Base-by-base conservation (phyloP, 2,888 invertebrate genomes). In the Lutraria lutraria region DNA sequence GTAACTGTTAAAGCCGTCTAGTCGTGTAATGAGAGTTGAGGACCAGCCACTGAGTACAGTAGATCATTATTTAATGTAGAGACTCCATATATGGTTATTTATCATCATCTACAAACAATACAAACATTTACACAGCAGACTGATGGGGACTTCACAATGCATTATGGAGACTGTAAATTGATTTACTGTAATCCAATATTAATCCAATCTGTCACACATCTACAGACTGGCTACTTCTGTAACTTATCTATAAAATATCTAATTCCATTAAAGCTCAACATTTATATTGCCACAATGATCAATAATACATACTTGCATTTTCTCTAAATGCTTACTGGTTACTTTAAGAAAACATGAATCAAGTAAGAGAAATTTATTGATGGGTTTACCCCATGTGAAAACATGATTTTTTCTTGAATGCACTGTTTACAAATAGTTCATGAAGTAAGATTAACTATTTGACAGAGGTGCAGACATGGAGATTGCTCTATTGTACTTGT, bases 121-220 rank as follows among this genome's bases (percentile, higher is more conserved):
- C 31, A 76, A 19, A 25, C 19, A 76, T 76, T 76, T 76, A 76
- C 76, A 16, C 29, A 31, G 31, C 76, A 76, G 76, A 34, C 76
- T 76, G 19, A 15, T 76, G 76, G 34, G n/a, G 13, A 25, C 63
- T 68, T 76, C 29, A 76, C 19, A 13, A 34, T 76, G 34, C 15
- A 31, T 76, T 34, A 76, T 31, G 76, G 76, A 76, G 76, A 76
- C 76, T 76, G 19, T 16, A 76, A 34, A 76, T 76, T 76, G 76
- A 76, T 76, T 68, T 25, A 68, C 63, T 68, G 63, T 68, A 68
- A 68, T 68, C 25, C 25, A 68, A 68, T 68, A 68, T 68, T 68
- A 10, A 68, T 68, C 63, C n/a, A 68, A 68, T 56, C 56, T 56
- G 56, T 56, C 56, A 56, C 56, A 56, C 25, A 68, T 68, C 63